Base-by-base conservation (phyloP, 1,140 invertebrate genomes). In the Tetragnatha versicolor region DNA sequence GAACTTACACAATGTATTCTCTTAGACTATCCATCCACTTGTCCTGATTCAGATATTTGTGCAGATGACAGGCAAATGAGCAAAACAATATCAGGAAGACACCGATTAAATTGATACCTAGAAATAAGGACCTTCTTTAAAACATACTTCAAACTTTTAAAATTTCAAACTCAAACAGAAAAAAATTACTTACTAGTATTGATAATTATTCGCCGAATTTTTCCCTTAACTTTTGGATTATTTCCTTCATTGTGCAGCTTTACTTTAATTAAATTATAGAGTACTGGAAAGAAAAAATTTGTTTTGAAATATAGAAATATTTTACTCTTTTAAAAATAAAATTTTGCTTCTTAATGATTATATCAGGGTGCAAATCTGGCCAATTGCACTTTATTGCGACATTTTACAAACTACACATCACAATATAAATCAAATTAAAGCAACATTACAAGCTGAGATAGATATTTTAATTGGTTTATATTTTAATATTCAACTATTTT, bases 131-230 rank as follows among this genome's bases (percentile, higher is more conserved):
- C 49, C 35, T 49, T 17, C 33, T 51, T n/a, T 27, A n/a, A n/a
- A 81, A 79, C 65, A 20, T 9, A 51, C 5, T n/a, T n/a, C 17
- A 42, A 9, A 17, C 39, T 9, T 42, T 42, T 58, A 12, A 27
- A 4, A 58, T 22, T 58, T 29, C 5, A 7, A 29, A 29, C 12
- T 27, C 9, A 25, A 58, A 6, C 12, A 10, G 1, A 58, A 31
- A 33, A 47, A 76, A 39, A 29, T 29, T 47, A 79, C 73, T 82
- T 80, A 86, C 91, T 91, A 86, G 94, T 92, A 76, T 93, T 89
- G 5, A 93, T 89, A 49, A 95, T 95, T 17, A 92, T 94, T 76
- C 92, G 90, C 68, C 91, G 90, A 80, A 96, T 94, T 87, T 95
- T 94, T 68, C 91, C 89, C 68, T 91, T 92, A 0, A 92, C 93